phyloP scores from a whole-genome alignment of 2,888 invertebrate species.

The Dasypolia templi region DNA sequence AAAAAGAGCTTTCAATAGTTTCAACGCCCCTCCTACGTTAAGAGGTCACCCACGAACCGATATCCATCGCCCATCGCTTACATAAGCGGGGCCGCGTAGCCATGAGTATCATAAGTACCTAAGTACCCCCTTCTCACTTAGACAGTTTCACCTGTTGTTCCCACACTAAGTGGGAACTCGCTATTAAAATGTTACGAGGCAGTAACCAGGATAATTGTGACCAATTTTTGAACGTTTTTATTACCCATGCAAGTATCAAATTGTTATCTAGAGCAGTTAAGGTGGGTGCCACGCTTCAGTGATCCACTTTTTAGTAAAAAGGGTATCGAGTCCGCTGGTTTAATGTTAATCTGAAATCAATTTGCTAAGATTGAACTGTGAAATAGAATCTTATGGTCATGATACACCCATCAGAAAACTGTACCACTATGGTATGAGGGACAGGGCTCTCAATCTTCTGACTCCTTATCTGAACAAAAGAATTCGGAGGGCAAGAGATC shows the following conservation, averaged over 20 bases:
- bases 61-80: constrained; percentile 35
- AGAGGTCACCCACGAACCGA: constrained; percentile 39
- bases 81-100: constrained; percentile 12
- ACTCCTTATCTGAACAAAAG: too few species aligned
- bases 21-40: constrained; percentile 11
- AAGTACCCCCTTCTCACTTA: constrained; percentile 41
- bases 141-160: constrained; percentile 71
- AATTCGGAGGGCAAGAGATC: too few species aligned
- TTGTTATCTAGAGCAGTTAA: constrained; percentile 81
- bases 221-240: constrained; percentile 88
- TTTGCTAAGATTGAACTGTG: constrained; percentile 11
- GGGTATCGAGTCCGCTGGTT: constrained; percentile 57
- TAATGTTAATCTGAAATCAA: constrained; percentile 35
- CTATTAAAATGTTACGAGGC: constrained; percentile 88
- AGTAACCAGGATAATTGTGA: constrained; percentile 87
- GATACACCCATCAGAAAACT: too few species aligned
- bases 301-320: constrained; percentile 71
- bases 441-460: too few species aligned
- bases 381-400: neutral
- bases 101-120: constrained; percentile 30
- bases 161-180: constrained; percentile 83
- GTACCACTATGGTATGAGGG: too few species aligned
- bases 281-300: constrained; percentile 74
- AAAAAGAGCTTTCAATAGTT: constrained; percentile 18
- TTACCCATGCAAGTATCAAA: constrained; percentile 87